Evolutionary conservation across 2,888 invertebrate genomes (phyloP), one percentile per base, ranked within the genome.

Genomic region (Leistus spinibarbis): DNA sequence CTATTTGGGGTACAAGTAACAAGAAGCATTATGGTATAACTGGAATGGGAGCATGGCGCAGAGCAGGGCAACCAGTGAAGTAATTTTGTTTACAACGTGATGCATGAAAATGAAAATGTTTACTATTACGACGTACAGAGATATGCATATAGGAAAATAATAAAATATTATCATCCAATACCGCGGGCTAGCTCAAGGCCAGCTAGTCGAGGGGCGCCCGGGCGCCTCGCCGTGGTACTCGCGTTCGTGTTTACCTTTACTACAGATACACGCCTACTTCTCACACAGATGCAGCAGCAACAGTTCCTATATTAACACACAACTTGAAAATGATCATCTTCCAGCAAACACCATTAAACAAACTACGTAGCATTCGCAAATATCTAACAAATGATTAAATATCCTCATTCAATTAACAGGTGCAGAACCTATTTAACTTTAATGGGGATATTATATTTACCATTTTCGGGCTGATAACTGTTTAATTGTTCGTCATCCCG

Each of bases 401-500:
- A 76, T 67, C 56, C 64, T 62, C 64, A 22, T 77, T 72, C 70
- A 69, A 76, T 78, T 78, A 77, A 79, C 79, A 79, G 79, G 78
- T 78, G 78, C 78, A 79, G 13, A 75, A 75, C 76, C 64, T 77
- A 76, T 76, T 77, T 76, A 71, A 77, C 77, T 76, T 71, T 78
- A 77, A 77, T 72, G 64, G 79, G 77, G 40, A 40, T 40, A 40
- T 40, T 40, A 82, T 83, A 83, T 84, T 91, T 91, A 96, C 96
- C 95, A 95, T 96, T 95, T 89, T 95, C 96, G 90, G 92, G 90
- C 88, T 93, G 91, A 90, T 92, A 93, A 90, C 92, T 95, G 90
- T 94, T 95, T 89, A 95, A 91, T 90, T 94, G 94, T 89, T 96
- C 96, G 92, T 96, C 96, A 92, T 97, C 96, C 91, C 96, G 93